These are phyloP conservation scores for Remorina albescens DNA, from an alignment of 2,797 vertebrate genomes.

Conservation along the genomic window DNA sequence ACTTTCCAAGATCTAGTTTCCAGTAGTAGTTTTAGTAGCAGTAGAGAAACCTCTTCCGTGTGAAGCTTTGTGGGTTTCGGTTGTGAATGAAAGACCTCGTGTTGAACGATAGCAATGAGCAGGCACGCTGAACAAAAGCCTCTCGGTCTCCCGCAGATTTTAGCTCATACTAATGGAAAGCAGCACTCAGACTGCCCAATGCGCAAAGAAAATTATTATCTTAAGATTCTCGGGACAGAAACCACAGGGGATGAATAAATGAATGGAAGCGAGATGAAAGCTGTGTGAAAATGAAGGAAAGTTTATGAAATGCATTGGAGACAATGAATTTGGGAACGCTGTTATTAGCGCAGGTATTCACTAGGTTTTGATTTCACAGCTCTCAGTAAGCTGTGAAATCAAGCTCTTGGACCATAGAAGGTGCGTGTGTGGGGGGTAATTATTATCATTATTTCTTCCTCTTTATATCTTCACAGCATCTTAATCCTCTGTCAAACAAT, in stretches of 20 bases:
- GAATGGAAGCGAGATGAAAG: constrained; percentile 19
- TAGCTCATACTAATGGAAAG: constrained; percentile 49
- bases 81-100: constrained; percentile 11
- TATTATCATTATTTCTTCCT: constrained; percentile 21
- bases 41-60: neutral
- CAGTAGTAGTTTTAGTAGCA: no score
- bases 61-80: constrained; percentile 6
- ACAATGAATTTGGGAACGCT: constrained; percentile 25
- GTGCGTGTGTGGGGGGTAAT: constrained; percentile 27
- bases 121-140: constrained; percentile 35
- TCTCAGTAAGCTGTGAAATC: no score
- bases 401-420: constrained; percentile 48
- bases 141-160: constrained; percentile 32
- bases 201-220: constrained; percentile 34
- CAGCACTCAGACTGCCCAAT: constrained; percentile 33
- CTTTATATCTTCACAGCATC: constrained; percentile 6
- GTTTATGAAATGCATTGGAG: constrained; percentile 44
- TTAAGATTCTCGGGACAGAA: constrained; percentile 29
- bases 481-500: neutral
- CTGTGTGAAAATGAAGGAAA: constrained; percentile 11
- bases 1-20: neutral
- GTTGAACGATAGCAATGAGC: constrained; percentile 29
- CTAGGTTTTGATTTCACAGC: constrained; percentile 37
- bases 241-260: constrained; percentile 45
- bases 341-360: constrained; percentile 52